phyloP scores from a whole-genome alignment of 2,888 invertebrate species.

The Ceraclea dissimilis region DNA sequence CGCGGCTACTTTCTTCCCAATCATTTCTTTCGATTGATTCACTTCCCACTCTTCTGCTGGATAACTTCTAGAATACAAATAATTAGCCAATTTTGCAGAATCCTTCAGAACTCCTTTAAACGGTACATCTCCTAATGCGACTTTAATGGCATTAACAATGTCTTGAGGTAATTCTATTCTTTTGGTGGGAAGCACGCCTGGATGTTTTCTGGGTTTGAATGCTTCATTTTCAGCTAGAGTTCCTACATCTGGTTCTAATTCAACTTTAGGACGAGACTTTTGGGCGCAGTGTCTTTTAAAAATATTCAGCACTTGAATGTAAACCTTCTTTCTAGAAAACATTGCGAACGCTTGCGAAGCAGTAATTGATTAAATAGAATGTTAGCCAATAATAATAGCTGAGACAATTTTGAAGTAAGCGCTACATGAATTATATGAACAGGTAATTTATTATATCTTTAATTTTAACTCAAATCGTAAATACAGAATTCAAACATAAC shows the following conservation, averaged over 20 bases:
- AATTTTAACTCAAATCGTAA: no score
- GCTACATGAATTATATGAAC: no score
- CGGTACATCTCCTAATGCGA: conserved; percentile 50
- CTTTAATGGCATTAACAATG: conserved; percentile 50
- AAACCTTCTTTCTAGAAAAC: background rate
- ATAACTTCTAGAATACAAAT: conserved; percentile 54
- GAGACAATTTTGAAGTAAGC: no score
- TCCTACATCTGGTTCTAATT: conserved; percentile 45
- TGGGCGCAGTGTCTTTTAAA: conserved; percentile 11
- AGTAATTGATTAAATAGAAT: no score
- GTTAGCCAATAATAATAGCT: no score
- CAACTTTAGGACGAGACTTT: conserved; percentile 30
- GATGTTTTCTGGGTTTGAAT: conserved; percentile 62
- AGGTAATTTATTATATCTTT: no score
- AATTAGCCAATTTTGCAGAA: conserved; percentile 47
- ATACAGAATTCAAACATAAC: no score
- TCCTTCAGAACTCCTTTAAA: conserved; percentile 49
- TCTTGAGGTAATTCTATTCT: conserved; percentile 51
- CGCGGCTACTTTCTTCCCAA: conserved; percentile 30
- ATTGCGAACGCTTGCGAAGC: background rate
- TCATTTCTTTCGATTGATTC: conserved; percentile 38
- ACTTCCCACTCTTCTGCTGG: conserved; percentile 56
- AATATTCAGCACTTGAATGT: conserved; percentile 4
- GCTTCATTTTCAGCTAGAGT: conserved; percentile 45
- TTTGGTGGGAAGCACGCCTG: conserved; percentile 55